Conservation (phyloP, 2,797 vertebrate genomes). For the Tragelaphus oryx region DNA sequence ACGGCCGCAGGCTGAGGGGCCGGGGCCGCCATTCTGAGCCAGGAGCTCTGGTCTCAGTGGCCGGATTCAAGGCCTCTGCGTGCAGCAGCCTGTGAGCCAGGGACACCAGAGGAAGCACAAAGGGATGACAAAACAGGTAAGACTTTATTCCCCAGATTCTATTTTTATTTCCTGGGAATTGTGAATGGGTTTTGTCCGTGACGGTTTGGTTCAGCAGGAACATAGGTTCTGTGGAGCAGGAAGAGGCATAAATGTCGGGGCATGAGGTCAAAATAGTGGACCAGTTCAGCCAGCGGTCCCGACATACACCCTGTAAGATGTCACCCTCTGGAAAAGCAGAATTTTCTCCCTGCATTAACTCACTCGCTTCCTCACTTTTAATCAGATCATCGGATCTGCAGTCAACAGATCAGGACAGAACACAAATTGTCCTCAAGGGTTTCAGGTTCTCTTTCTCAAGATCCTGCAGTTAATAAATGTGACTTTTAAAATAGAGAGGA, state of each 20-base stretch:
- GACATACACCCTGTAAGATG: too few species aligned
- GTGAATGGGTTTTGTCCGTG: not conserved
- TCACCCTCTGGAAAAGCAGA: not conserved
- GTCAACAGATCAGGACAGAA: not conserved
- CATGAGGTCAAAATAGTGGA: not conserved
- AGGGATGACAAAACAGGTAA: not conserved
- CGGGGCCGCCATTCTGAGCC: accelerated
- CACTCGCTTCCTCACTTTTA: not conserved
- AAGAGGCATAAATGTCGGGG: not conserved
- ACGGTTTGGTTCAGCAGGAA: not conserved
- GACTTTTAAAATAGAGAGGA: not conserved
- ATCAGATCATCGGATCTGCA: not conserved
- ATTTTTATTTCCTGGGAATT: not conserved
- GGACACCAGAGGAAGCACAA: not conserved
- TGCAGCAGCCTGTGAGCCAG: not conserved
- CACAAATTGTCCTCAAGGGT: not conserved
- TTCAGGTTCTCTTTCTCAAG: not conserved
- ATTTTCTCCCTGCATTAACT: not conserved
- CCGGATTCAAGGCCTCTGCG: not conserved
- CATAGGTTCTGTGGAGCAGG: accelerated
- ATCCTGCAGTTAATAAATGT: not conserved
- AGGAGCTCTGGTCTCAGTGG: accelerated
- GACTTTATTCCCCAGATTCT: not conserved
- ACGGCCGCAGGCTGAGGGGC: not conserved
- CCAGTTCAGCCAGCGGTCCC: not conserved